phyloP scores from a whole-genome alignment of 2,797 vertebrate genomes.

The Dallia pectoralis region DNA sequence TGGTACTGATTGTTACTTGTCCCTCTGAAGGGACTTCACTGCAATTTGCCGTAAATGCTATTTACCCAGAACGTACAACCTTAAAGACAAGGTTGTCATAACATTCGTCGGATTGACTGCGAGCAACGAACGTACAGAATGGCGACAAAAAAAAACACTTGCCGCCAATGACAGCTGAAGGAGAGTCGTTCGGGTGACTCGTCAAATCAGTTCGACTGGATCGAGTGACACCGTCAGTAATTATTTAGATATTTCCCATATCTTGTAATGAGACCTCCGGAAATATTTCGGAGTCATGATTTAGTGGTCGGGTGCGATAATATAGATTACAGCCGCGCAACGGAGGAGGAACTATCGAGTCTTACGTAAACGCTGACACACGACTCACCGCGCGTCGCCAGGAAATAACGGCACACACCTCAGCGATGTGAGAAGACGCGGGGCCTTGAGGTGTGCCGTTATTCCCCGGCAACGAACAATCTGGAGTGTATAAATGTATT shows the following conservation, averaged over 20 bases:
- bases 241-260: conserved; percentile 29
- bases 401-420: too few species aligned
- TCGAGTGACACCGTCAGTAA: conserved; percentile 40
- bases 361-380: too few species aligned
- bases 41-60: conserved; percentile 48
- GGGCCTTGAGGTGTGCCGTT: too few species aligned
- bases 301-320: conserved; percentile 7
- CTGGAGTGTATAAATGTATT: too few species aligned
- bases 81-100: not conserved
- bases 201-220: conserved; percentile 51
- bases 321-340: conserved; percentile 4
- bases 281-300: not conserved
- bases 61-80: not conserved
- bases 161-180: conserved; percentile 34
- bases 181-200: conserved; percentile 21
- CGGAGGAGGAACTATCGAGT: not conserved
- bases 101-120: not conserved
- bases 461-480: too few species aligned
- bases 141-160: conserved; percentile 20
- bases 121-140: conserved; percentile 22
- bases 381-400: too few species aligned
- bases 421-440: too few species aligned
- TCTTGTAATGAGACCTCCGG: conserved; percentile 23
- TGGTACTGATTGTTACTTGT: conserved; percentile 13
- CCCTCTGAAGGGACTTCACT: not conserved